Percentiles rank a stretch among this genome's conserved stretches.
phyloP scores from a whole-genome alignment of 2,888 invertebrate genomes.

The Hypomecis atomaria region DNA sequence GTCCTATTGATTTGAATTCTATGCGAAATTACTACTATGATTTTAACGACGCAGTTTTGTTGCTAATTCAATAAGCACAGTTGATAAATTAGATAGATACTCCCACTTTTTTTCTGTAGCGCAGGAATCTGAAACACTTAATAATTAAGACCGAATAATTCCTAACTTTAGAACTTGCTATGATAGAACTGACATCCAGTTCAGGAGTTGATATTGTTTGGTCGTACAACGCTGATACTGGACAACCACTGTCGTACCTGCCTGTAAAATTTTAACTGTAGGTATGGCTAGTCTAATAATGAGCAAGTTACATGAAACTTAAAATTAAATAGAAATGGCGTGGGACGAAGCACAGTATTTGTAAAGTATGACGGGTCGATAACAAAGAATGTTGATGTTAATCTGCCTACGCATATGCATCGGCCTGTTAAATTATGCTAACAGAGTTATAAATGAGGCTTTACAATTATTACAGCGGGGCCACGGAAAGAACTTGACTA shows the following conservation, averaged over 20 bases:
- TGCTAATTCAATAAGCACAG: too few species aligned
- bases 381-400: constrained; percentile 50
- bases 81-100: too few species aligned
- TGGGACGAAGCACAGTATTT: constrained; percentile 10
- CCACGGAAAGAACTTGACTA: constrained; percentile 58
- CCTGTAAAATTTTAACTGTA: background rate
- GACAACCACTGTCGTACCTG: background rate
- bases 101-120: too few species aligned
- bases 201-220: too few species aligned
- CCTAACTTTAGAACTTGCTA: too few species aligned
- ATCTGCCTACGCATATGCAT: constrained; percentile 56
- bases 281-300: constrained; percentile 3
- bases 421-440: constrained; percentile 69
- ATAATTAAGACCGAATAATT: too few species aligned
- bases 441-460: constrained; percentile 70
- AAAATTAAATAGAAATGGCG: constrained; percentile 6
- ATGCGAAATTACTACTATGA: too few species aligned
- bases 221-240: too few species aligned
- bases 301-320: constrained; percentile 24
- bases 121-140: too few species aligned
- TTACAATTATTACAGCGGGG: constrained; percentile 61
- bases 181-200: too few species aligned
- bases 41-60: too few species aligned
- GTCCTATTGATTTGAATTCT: too few species aligned
- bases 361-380: constrained; percentile 35